These are phyloP conservation scores for Calosoma granatense DNA, from an alignment of 1,140 invertebrate species.

Conservation along the genomic window DNA sequence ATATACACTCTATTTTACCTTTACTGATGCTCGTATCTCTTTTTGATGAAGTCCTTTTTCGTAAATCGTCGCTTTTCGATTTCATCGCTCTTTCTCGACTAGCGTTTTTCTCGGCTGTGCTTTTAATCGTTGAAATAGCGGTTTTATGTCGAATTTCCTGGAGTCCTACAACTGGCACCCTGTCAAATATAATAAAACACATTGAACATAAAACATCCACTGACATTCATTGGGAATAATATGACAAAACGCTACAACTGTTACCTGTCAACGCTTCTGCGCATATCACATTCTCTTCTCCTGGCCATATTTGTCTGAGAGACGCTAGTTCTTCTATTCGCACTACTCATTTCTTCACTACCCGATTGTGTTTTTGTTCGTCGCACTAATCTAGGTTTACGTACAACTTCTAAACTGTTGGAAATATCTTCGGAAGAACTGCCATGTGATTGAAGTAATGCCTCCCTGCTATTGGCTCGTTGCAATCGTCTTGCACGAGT, in stretches of 20 bases:
- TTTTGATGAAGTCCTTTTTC: conserved; percentile 15
- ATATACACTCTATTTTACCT: neutral
- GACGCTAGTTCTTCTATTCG: neutral
- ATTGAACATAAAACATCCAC: neutral
- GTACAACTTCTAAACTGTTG: conserved; percentile 26
- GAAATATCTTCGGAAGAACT: conserved; percentile 41
- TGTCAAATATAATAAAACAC: neutral
- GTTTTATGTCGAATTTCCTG: conserved; percentile 37
- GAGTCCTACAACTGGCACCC: conserved; percentile 17
- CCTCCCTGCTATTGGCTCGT: conserved; percentile 38
- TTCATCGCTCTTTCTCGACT: conserved; percentile 21
- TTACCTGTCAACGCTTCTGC: neutral
- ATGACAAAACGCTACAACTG: neutral
- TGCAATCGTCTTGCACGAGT: conserved; percentile 37
- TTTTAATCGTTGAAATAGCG: conserved; percentile 34
- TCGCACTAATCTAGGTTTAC: conserved; percentile 28
- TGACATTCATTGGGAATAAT: neutral
- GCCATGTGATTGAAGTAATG: conserved; percentile 33
- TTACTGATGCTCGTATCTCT: neutral
- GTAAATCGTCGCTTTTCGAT: conserved; percentile 22
- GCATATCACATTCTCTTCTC: neutral
- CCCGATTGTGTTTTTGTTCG: conserved; percentile 23
- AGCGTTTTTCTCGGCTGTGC: conserved; percentile 30
- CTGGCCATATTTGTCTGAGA: neutral
- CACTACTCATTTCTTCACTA: neutral